Evolutionary conservation across 2,113 vertebrate genomes (phyloP).

Genomic region (Scytalopus superciliaris): DNA sequence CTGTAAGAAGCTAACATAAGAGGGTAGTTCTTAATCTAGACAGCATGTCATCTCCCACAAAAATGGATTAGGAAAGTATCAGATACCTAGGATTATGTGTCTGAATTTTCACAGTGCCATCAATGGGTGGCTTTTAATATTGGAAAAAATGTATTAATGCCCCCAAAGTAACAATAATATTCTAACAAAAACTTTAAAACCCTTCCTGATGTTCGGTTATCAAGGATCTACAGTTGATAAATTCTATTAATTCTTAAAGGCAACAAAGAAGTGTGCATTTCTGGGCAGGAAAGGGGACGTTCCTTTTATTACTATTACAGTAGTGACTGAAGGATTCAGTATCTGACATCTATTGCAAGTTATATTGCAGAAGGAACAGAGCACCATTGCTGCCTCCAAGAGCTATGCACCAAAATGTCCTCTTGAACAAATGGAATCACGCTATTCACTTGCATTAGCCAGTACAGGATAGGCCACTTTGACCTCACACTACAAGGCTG

Average conservation of each 20-base stretch:
- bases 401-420: not conserved
- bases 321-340: not conserved
- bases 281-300: not conserved
- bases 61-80: not conserved
- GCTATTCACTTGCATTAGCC: not conserved
- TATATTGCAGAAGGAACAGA: not conserved
- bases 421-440: constrained; percentile 1
- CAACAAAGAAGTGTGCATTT: not conserved
- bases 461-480: constrained; percentile 16
- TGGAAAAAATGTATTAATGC: not conserved
- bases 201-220: not conserved
- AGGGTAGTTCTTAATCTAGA: not conserved
- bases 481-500: constrained; percentile 47
- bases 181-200: not conserved
- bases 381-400: not conserved
- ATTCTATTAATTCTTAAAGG: not conserved
- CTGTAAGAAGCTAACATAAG: not conserved
- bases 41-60: not conserved
- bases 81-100: not conserved
- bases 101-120: not conserved
- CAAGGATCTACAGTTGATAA: not conserved
- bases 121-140: not conserved
- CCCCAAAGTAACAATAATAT: not conserved
- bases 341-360: not conserved
- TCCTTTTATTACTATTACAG: not conserved